Evolutionary conservation across 2,113 vertebrate genomes (phyloP), one percentile per base, ranked within the genome.

Genomic region (Callopanchax toddi): DNA sequence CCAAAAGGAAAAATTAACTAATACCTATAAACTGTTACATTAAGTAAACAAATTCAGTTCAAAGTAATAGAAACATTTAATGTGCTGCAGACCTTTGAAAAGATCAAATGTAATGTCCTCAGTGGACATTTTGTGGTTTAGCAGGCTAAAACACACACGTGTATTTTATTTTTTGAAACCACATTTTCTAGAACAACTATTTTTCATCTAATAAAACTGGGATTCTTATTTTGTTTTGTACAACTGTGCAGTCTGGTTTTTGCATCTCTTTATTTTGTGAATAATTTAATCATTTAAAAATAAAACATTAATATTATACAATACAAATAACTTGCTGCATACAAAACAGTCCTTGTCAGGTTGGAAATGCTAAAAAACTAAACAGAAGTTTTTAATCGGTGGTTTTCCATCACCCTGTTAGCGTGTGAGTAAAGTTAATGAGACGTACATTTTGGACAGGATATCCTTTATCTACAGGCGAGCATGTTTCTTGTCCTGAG

Each of bases 261-360:
- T 59, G 32, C 74, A 37, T 45, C 0, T 3, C 52, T 81, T 86
- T 91, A 85, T 86, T 80, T 85, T 52, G 46, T 58, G 20, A 90
- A 89, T 88, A 82, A 88, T 52, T 86, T 81, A 89, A 82, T 71
- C 76, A 76, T 62, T 85, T 79, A 84, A 76, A 57, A 55, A 79
- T 56, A 67, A 64, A 69, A 52, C 50, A 55, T 23, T 4, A 60
- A 58, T 43, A 59, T 64, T 10, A 63, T 21, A 56, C 26, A 78
- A 21, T 61, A 63, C 29, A 54, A 29, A 78, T 26, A 53, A 8
- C 42, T 67, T 8, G 11, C 29, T 0, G 22, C 11, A 7, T 70
- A 46, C 51, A 5, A 0, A 59, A 77, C 16, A 60, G 29, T 59
- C 67, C 3, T 44, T 34, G n/a, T n/a, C n/a, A 45, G 43, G 59